These are phyloP conservation scores for Spinibarbus caldwelli DNA, from an alignment of 2,797 vertebrate genomes.

Conservation along the genomic window DNA sequence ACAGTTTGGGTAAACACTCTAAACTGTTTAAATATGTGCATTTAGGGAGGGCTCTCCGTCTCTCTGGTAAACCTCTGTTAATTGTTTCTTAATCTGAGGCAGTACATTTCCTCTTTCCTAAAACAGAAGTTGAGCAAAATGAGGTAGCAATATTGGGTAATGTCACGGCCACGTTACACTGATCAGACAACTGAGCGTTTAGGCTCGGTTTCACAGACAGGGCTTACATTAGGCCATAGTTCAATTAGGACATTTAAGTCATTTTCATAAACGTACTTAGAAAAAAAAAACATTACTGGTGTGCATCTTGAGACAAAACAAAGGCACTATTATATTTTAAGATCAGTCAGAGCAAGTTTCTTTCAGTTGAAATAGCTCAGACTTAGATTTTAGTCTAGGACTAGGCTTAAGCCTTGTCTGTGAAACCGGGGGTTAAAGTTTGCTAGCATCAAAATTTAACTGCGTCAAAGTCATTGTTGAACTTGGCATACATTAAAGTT, in stretches of 20 bases:
- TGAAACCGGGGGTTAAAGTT: too few relatives aligned
- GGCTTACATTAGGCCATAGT: too few relatives aligned
- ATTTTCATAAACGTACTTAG: too few relatives aligned
- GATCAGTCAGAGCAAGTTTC: too few relatives aligned
- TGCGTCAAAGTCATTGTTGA: neutral
- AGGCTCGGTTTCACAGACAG: too few relatives aligned
- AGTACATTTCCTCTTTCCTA: conserved; percentile 53
- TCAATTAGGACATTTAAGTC: too few relatives aligned
- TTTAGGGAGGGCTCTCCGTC: neutral
- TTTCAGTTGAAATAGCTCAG: too few relatives aligned
- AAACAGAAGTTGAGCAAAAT: conserved; percentile 8
- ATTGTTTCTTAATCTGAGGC: neutral
- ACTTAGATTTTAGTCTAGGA: too few relatives aligned
- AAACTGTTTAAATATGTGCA: conserved; percentile 20
- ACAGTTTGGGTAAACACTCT: conserved; percentile 3
- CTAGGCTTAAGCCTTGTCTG: too few relatives aligned
- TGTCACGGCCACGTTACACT: neutral
- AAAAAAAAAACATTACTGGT: too few relatives aligned
- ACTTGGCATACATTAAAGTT: neutral
- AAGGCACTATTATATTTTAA: too few relatives aligned
- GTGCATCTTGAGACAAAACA: too few relatives aligned
- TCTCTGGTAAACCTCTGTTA: conserved; percentile 22
- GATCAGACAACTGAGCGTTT: neutral
- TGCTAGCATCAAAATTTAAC: neutral
- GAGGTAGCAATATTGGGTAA: neutral